These are phyloP conservation scores for Augiades crinisus DNA, from an alignment of 2,888 invertebrate genomes.

Conservation along the genomic window DNA sequence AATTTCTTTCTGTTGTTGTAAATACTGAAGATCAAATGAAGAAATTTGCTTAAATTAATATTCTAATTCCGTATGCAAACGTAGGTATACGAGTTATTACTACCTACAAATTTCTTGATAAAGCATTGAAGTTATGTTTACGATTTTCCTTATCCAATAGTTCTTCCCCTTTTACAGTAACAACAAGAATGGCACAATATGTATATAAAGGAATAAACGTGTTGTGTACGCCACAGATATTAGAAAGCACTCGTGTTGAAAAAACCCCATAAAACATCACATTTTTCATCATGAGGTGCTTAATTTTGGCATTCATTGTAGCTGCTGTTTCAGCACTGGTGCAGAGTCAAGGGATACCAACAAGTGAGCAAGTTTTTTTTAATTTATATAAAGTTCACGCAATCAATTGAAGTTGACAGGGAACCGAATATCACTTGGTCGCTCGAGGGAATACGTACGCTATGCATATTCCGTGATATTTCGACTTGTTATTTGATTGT, in stretches of 20 bases:
- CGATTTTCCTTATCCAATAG: conserved; percentile 1
- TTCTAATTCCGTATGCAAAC: no score
- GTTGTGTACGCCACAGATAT: background rate
- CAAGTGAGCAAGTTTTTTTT: conserved; percentile 37
- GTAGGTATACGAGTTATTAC: background rate
- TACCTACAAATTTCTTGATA: background rate
- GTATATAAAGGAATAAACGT: background rate
- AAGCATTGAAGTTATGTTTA: background rate
- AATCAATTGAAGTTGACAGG: no score
- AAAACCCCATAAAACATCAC: background rate
- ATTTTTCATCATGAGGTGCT: conserved; percentile 40
- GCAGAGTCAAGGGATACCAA: conserved; percentile 43
- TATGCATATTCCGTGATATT: no score
- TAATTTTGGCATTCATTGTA: conserved; percentile 34
- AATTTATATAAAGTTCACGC: no score
- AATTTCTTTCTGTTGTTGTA: no score
- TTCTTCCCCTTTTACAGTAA: background rate
- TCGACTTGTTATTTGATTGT: no score
- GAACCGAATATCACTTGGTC: no score
- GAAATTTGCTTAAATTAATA: no score
- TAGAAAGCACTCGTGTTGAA: background rate
- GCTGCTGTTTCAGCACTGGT: conserved; percentile 32
- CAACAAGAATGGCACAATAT: background rate
- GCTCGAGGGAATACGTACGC: no score
- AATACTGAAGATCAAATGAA: no score